Evolutionary conservation across 1,140 invertebrate species (phyloP), one percentile per base, ranked within the genome.

Genomic region (Oreohelix idahoensis): DNA sequence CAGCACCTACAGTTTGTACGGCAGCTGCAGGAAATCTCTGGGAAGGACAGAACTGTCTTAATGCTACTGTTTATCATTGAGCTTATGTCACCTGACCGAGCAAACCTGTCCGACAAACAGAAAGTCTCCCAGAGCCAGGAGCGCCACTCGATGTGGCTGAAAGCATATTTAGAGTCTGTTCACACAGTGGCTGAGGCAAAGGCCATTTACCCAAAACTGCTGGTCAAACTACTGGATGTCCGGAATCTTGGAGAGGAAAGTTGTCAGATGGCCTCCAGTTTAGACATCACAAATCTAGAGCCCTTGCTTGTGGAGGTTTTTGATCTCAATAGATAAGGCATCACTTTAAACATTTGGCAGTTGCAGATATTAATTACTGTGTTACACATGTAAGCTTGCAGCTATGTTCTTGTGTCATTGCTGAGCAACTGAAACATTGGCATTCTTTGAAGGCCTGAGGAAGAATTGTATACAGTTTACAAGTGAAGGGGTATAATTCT

Each of bases 51-150:
- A 90, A 96, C 96, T 90, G 95, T 98, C 42, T 96, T 98, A 91
- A 94, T 98, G 20, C 96, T 98, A 81, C 94, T 98, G 88, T 96
- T 96, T 90, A 96, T 97, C 79, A 97, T 98, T 87, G 94, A 97
- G 71, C 93, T 98, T 20, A 98, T 98, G 91, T 96, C 96, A 42
- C 96, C 97, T 0, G 95, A 96, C 84, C 93, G 97, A 82, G 94
- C 96, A 5, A 95, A 95, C 88, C 95, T 98, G 17, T 94, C 96
- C 79, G 96, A 98, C 92, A 94, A 94, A 53, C 96, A 97, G 90
- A 95, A 96, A 36, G 96, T 98, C 83, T 95, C 96, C 92, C 92
- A 97, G 75, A 96, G 97, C 92, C 97, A 98, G 94, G 96, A 97
- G 92, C 96, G 96, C 15, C 98, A 98, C 92, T 97, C 97, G 91